Conservation (phyloP, 1,140 invertebrate genomes). For the Danaus plexippus region DNA sequence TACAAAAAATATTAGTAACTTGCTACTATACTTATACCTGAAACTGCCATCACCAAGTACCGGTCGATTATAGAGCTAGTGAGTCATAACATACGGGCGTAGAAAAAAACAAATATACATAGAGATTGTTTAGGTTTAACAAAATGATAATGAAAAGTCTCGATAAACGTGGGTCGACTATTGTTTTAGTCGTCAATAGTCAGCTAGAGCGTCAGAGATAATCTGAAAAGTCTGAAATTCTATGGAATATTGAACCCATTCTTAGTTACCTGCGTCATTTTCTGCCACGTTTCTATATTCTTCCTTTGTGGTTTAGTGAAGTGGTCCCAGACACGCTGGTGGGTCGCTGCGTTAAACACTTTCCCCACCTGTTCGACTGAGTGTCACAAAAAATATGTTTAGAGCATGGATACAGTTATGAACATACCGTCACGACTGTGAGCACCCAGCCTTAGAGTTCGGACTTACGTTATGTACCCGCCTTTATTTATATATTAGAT, state of each 20-base stretch:
- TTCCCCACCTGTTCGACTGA: conserved; percentile 98
- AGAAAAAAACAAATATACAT: too few species aligned
- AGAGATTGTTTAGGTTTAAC: too few species aligned
- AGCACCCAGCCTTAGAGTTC: conserved; percentile 26
- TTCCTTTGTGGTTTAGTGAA: conserved; percentile 98
- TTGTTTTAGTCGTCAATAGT: too few species aligned
- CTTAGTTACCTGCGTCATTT: conserved; percentile 93
- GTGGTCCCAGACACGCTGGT: conserved; percentile 99
- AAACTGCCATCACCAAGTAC: conserved; percentile 7
- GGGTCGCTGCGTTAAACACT: conserved; percentile 93
- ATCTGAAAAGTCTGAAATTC: too few species aligned
- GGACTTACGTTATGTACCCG: conserved; percentile 9
- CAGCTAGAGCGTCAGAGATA: too few species aligned
- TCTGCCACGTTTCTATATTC: conserved; percentile 98
- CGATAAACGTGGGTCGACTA: too few species aligned
- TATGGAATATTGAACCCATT: too few species aligned
- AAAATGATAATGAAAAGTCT: too few species aligned
- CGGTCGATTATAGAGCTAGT: too few species aligned
- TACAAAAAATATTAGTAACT: conserved; percentile 1
- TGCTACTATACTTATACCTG: conserved; percentile 14
- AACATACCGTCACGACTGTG: conserved; percentile 55
- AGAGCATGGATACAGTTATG: conserved; percentile 37
- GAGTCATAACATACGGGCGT: too few species aligned
- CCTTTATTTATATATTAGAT: conserved; percentile 20
- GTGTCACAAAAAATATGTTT: conserved; percentile 64